Percentiles rank a stretch among this genome's conserved stretches.
These are phyloP conservation scores for Meloidogyne floridensis DNA, from an alignment of 1,140 invertebrate genomes.

Conservation along the genomic window DNA sequence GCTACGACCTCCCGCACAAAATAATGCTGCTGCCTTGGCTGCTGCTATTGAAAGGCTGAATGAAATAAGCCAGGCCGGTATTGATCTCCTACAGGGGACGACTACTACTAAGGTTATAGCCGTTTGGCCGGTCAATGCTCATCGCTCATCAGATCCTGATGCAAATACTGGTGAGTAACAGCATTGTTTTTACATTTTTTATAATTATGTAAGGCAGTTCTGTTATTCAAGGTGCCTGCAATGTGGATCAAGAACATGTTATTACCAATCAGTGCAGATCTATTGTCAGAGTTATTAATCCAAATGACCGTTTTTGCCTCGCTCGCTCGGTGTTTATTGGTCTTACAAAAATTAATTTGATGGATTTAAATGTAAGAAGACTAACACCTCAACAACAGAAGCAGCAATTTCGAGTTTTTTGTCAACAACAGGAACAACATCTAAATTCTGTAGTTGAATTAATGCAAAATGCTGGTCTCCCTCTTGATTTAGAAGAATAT, in stretches of 20 bases:
- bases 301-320: not conserved
- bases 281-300: not conserved
- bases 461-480: not conserved
- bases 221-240: not conserved
- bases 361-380: too few species aligned
- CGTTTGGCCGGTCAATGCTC: not conserved
- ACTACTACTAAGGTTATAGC: constrained; percentile 1
- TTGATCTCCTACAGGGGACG: constrained; percentile 2
- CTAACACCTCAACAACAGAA: too few species aligned
- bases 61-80: not conserved
- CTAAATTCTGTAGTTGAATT: not conserved
- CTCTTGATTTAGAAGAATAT: constrained; percentile 3
- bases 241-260: not conserved
- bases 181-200: not conserved
- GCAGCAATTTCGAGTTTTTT: not conserved
- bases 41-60: not conserved
- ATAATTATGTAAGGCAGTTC: not conserved
- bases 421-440: not conserved
- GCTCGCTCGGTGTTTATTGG: not conserved
- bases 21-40: too few species aligned
- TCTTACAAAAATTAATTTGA: not conserved
- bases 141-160: not conserved
- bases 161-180: not conserved
- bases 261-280: not conserved
- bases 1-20: too few species aligned